Evolutionary conservation across 2,888 invertebrate species (phyloP), one percentile per base, ranked within the genome.

Genomic region (Epistrophe grossulariae): DNA sequence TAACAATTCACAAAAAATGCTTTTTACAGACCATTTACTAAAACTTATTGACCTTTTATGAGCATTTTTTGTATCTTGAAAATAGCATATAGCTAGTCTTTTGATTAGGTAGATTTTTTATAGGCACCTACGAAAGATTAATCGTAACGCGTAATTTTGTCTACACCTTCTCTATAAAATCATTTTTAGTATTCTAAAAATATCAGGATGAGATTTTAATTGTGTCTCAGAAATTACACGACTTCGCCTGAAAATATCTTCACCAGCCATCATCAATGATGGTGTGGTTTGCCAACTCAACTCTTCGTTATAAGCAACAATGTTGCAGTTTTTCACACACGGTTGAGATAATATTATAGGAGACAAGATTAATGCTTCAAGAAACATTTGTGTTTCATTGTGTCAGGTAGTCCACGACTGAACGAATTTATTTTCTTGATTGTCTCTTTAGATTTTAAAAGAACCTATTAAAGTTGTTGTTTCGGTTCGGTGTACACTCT

Each of bases 311-410:
- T 24, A 15, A 43, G 62, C 64, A 64, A 83, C 83, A 83, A 79
- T 83, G 83, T 73, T 68, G 83, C 79, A 83, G 68, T 55, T 40
- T 78, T 68, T 73, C 45, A 79, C 45, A 72, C 52, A 79, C 52
- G 78, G 45, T 15, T 79, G 83, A 66, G 60, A 52, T 52, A 3
- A 62, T 59, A 35, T 57, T 43, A n/a, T n/a, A 73, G 17, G 40
- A 48, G 35, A 31, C 59, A 45, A 73, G 73, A 79, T 83, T 55
- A 79, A 83, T 83, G 78, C 52, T 24, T 38, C 73, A 50, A 31
- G 40, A 71, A 55, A 48, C 60, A 59, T 79, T 66, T 8, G 48
- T 43, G 38, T 43, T 72, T 31, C 60, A 70, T 55, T 64, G 64
- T 79, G 73, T 79, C 79, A 79, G 2, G 66, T 66, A 17, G 17